A percentile compares a stretch with the other conserved stretches of the same genome.
Evolutionary conservation across 2,888 invertebrate species (phyloP).

Genomic region (Leucoma salicis): DNA sequence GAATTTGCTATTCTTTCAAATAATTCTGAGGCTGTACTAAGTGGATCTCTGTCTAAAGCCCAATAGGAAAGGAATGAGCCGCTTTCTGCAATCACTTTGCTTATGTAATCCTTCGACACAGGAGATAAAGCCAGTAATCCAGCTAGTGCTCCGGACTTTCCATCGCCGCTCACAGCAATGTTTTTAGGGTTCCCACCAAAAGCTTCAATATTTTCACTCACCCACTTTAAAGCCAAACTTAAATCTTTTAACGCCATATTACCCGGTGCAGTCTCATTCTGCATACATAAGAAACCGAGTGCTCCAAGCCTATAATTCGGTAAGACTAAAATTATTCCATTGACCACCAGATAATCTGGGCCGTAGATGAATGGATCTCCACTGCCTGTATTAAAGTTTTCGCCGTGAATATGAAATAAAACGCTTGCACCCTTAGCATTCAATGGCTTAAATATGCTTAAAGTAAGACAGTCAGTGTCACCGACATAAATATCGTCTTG

Average conservation of each 20-base stretch:
- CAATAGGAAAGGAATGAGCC: constrained; percentile 60
- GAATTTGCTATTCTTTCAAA: constrained; percentile 40
- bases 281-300: constrained; percentile 64
- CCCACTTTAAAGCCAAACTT: constrained; percentile 61
- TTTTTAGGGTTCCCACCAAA: constrained; percentile 65
- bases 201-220: constrained; percentile 47
- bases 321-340: constrained; percentile 55
- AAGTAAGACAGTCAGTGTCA: constrained; percentile 56
- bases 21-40: constrained; percentile 47
- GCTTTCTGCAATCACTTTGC: constrained; percentile 63
- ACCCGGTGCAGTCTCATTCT: constrained; percentile 57
- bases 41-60: constrained; percentile 60
- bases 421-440: constrained; percentile 43
- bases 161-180: constrained; percentile 62
- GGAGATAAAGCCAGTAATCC: constrained; percentile 57
- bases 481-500: constrained; percentile 38
- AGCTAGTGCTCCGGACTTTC: constrained; percentile 55
- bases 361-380: constrained; percentile 59
- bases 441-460: constrained; percentile 58
- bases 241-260: constrained; percentile 69
- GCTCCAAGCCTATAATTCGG: constrained; percentile 69
- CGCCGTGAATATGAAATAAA: constrained; percentile 67
- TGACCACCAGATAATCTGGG: constrained; percentile 55
- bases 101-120: constrained; percentile 46
- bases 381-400: constrained; percentile 54